Evolutionary conservation across 64 coral and sea anemone species (phyloP).

Genomic region (Catalaphyllia jardinei): DNA sequence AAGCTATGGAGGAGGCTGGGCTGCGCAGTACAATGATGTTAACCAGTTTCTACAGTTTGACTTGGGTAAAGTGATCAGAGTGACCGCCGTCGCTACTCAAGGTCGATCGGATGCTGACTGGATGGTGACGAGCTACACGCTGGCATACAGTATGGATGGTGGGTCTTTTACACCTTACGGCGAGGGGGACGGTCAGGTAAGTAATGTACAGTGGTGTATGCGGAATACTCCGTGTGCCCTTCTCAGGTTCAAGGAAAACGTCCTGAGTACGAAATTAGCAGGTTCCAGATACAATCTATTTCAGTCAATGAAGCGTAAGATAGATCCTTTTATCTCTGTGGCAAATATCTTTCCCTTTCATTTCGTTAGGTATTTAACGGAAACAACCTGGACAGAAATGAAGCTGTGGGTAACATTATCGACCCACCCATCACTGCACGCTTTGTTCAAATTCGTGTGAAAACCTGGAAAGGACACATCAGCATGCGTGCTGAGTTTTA

Average conservation of each 20-base stretch:
- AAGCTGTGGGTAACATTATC: constrained; percentile 10
- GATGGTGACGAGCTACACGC: constrained; percentile 19
- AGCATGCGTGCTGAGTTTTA: constrained; percentile 29
- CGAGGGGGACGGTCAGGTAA: background rate
- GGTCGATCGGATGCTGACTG: constrained; percentile 12
- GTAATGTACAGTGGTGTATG: background rate
- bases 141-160: constrained; percentile 5
- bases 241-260: too few relatives aligned
- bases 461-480: background rate
- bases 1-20: constrained; percentile 28
- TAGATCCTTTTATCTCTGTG: too few relatives aligned
- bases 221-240: too few relatives aligned
- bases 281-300: too few relatives aligned
- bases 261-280: too few relatives aligned
- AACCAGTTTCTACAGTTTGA: constrained; percentile 18
- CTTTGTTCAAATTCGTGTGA: constrained; percentile 14
- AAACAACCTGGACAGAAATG: background rate
- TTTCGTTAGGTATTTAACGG: background rate
- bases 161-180: background rate
- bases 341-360: background rate
- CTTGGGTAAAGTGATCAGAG: background rate
- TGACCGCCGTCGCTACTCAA: constrained; percentile 31
- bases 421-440: constrained; percentile 22
- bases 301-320: too few relatives aligned
- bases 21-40: constrained; percentile 5